These are phyloP conservation scores for Drosophila kanekoi DNA, from an alignment of 2,888 invertebrate genomes.

Conservation along the genomic window DNA sequence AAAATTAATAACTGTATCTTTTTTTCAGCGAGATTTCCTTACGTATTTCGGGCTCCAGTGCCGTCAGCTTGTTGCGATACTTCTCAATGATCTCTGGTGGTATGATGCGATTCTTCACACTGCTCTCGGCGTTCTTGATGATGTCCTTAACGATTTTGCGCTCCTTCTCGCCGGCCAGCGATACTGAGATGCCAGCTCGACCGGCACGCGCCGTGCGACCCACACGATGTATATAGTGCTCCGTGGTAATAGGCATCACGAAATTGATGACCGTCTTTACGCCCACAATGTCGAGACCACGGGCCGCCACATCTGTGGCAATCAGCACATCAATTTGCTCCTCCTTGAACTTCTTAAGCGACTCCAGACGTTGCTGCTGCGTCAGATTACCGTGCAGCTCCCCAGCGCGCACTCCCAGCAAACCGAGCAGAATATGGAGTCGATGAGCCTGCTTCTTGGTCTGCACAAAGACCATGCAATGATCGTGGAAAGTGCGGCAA, in stretches of 20 bases:
- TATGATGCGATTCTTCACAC: conserved; percentile 94
- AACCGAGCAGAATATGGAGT: conserved; percentile 95
- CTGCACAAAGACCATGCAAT: conserved; percentile 97
- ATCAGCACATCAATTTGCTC: conserved; percentile 94
- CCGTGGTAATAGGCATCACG: conserved; percentile 96
- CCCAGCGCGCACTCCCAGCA: conserved; percentile 93
- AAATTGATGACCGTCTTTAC: conserved; percentile 99
- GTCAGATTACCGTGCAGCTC: conserved; percentile 98
- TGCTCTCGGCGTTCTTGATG: conserved; percentile 92
- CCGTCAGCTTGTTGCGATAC: conserved; percentile 90
- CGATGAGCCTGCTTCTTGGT: conserved; percentile 98
- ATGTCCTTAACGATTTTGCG: conserved; percentile 96
- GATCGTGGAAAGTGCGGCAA: conserved; percentile 95
- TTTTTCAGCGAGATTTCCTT: conserved; percentile 60
- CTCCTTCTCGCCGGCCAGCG: conserved; percentile 97
- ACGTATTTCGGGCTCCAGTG: conserved; percentile 92
- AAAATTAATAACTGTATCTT: neutral
- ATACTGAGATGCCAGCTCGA: conserved; percentile 96
- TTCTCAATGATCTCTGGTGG: conserved; percentile 95
- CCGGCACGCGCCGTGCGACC: conserved; percentile 99
- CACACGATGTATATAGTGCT: conserved; percentile 98
- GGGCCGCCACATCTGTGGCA: conserved; percentile 96
- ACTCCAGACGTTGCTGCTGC: conserved; percentile 97
- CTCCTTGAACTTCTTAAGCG: conserved; percentile 94
- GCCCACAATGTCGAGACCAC: conserved; percentile 97